Percentiles rank a stretch among this genome's conserved stretches.
These are phyloP conservation scores for Dinomys branickii DNA, from an alignment of 2,113 vertebrate genomes.

Conservation along the genomic window DNA sequence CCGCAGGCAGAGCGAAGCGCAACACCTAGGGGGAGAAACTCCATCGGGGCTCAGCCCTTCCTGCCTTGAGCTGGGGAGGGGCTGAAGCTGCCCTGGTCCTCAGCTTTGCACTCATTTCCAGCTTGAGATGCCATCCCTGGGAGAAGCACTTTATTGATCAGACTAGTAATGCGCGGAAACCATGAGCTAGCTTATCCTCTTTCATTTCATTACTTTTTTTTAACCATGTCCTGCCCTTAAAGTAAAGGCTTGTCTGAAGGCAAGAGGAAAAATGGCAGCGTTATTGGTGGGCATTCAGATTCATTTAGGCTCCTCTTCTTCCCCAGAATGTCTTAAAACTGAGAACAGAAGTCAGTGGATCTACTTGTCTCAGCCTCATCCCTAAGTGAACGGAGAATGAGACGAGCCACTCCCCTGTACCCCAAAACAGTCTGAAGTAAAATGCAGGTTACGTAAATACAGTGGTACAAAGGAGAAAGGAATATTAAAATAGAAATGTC, in stretches of 20 bases:
- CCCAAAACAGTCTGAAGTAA: background rate
- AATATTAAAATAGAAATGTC: background rate
- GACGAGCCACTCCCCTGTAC: background rate
- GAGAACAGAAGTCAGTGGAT: background rate
- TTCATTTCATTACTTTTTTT: background rate
- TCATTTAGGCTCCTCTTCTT: slow-evolving; percentile 74
- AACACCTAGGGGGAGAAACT: background rate
- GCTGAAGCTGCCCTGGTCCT: background rate
- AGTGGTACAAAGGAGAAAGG: background rate
- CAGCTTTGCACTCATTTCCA: background rate
- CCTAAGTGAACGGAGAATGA: background rate
- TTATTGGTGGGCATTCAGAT: slow-evolving; percentile 74
- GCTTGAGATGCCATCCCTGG: background rate
- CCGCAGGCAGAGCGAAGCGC: background rate
- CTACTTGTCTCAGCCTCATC: background rate
- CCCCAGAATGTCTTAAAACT: background rate
- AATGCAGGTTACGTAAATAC: background rate
- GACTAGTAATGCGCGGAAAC: background rate
- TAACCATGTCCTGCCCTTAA: background rate
- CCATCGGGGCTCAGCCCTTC: background rate
- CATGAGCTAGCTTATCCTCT: background rate
- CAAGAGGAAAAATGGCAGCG: slow-evolving; percentile 1
- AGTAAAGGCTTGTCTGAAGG: background rate
- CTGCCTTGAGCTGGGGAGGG: background rate
- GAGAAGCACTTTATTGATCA: background rate